Conservation (phyloP, 2,113 vertebrate species). For the Pipra filicauda region DNA sequence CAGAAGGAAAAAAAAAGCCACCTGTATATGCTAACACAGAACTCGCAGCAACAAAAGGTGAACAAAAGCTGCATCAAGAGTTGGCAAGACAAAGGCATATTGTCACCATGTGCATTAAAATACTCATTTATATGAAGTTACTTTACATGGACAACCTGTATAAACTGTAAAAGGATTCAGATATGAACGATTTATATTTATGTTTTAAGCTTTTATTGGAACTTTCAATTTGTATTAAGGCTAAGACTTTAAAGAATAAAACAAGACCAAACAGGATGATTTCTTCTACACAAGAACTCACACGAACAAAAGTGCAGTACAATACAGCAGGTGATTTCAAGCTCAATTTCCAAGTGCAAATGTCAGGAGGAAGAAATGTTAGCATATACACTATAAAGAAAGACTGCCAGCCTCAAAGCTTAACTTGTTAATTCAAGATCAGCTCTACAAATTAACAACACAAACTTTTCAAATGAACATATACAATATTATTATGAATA, state of each 20-base stretch:
- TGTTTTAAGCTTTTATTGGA: background rate
- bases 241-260: background rate
- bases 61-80: slow-evolving; percentile 23
- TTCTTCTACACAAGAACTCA: background rate
- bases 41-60: slow-evolving; percentile 4
- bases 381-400: background rate
- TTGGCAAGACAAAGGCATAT: slow-evolving; percentile 6
- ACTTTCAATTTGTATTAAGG: background rate
- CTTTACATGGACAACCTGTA: background rate
- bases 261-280: background rate
- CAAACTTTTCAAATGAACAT: slow-evolving; percentile 35
- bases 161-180: background rate
- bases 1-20: background rate
- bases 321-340: slow-evolving; percentile 30
- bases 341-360: background rate
- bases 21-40: background rate
- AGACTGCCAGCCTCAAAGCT: slow-evolving; percentile 5
- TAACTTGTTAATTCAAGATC: background rate
- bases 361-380: background rate
- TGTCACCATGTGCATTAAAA: background rate
- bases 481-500: background rate
- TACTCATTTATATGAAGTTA: background rate
- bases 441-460: slow-evolving; percentile 5
- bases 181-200: background rate
- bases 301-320: background rate